Conservation (phyloP, 2,888 invertebrate genomes). For the Eurois occulta region DNA sequence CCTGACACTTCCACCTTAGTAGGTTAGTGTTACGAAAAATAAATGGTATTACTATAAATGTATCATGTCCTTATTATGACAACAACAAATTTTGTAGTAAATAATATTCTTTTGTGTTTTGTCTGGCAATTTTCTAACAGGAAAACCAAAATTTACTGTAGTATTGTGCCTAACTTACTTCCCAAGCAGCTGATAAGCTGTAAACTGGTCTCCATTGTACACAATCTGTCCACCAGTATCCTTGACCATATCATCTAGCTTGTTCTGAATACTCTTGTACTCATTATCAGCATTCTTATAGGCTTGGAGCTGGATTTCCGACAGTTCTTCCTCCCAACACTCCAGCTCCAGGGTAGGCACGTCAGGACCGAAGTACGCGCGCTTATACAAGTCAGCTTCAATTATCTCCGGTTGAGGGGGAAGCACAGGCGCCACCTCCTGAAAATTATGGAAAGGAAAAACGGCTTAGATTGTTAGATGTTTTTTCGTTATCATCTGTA, state of each 20-base stretch:
- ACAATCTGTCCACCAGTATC: conserved; percentile 91
- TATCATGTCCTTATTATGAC: background rate
- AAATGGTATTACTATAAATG: background rate
- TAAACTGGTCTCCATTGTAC: conserved; percentile 92
- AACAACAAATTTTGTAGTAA: background rate
- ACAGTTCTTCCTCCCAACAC: conserved; percentile 93
- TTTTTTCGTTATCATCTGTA: background rate
- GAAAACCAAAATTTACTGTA: background rate
- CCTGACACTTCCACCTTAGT: too few relatives aligned
- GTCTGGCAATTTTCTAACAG: background rate
- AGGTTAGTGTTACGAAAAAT: background rate
- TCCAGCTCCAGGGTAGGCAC: conserved; percentile 92
- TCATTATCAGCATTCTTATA: conserved; percentile 92
- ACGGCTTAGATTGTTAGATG: background rate
- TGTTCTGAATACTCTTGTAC: conserved; percentile 91
- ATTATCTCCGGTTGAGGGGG: conserved; percentile 87
- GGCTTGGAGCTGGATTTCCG: conserved; percentile 91
- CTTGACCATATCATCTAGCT: conserved; percentile 90
- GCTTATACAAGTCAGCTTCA: conserved; percentile 87
- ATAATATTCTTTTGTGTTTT: background rate
- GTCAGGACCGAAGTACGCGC: conserved; percentile 88
- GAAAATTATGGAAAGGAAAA: background rate
- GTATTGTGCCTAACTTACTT: conserved; percentile 80
- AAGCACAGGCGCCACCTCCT: conserved; percentile 72
- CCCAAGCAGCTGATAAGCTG: conserved; percentile 92